Base-by-base conservation (phyloP, 2,113 vertebrate species). In the Anseranas semipalmata region DNA sequence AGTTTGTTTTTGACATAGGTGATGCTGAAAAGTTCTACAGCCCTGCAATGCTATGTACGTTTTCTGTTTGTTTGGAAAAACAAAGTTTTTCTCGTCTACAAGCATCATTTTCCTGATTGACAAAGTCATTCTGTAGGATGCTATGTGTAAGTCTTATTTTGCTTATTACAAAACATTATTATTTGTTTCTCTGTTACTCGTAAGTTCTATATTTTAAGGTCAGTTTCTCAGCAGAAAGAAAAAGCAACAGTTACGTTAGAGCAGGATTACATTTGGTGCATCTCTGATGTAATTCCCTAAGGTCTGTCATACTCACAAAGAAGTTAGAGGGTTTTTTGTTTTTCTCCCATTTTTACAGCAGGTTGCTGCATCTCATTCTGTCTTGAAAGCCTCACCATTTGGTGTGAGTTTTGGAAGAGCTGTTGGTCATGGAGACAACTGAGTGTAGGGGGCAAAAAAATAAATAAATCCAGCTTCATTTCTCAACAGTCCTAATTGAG, bases 321-420 rank as follows among this genome's bases (percentile, higher is more conserved):
- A 30, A 4, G 7, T 11, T 15, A 46, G 28, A 46, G 22, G n/a
- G 27, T 7, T 19, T 28, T n/a, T n/a, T n/a, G n/a, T 66, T 58
- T 52, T 8, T 3, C 9, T 24, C 24, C 28, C 6, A 3, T 20
- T 84, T 59, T 41, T 53, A 19, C 15, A 20, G 4, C 12, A 13
- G 15, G 22, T 16, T n/a, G 24, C 37, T 55, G 46, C 10, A 14
- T n/a, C 71, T 52, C 15, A 1, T 20, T 30, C 33, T 46, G 28
- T 12, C 21, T 27, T 41, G 19, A 1, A 5, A 63, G 30, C 39
- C 32, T 12, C 19, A 5, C 14, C 1, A 0, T 25, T 55, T 6
- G n/a, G 21, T 28, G 4, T 8, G 59, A 30, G 22, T 20, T 52
- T 39, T 25, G 59, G 27, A n/a, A 45, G 43, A 73, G 32, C 18